Evolutionary conservation across 2,888 invertebrate species (phyloP), one percentile per base, ranked within the genome.

Genomic region (Brenthis ino): DNA sequence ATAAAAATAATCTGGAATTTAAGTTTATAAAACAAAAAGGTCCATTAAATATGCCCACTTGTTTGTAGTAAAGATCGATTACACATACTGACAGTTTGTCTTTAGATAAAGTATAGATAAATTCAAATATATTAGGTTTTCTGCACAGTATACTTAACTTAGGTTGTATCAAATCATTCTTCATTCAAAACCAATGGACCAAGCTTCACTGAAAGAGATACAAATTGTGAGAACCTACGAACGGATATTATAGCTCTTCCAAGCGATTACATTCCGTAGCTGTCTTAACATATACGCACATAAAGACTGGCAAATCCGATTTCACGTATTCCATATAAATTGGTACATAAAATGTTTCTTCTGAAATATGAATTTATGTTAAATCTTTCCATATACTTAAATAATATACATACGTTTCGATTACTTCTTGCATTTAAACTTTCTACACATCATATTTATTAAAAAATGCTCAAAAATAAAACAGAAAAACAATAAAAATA

Each of bases 241-340:
- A 50, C 50, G 28, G 60, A 60, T 60, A 60, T 60, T 33, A 50
- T 60, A 33, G 28, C 60, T n/a, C 60, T 60, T 60, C 60, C 60
- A 16, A 50, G 50, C 50, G 60, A 60, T 60, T 60, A 33, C 50
- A 50, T 33, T n/a, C 48, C 16, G 28, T 50, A 28, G 28, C 60
- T 33, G 50, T 60, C 60, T 60, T 50, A 50, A 50, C 50, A 50
- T 50, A 57, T 47, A 28, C 0, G 0, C 2, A 12, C 37, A 60
- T 28, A n/a, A n/a, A 48, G 47, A 58, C 28, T 48, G 2, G 33
- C 16, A 60, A 60, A 60, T 60, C 28, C n/a, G 48, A 60, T 60
- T 58, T 58, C 28, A 48, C 11, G 11, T 12, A 3, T 50, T n/a
- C 24, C 13, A 0, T 60, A 12, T 60, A 50, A 60, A 33, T 50